phyloP scores from a whole-genome alignment of 2,888 invertebrate genomes.

The Amiota minor region DNA sequence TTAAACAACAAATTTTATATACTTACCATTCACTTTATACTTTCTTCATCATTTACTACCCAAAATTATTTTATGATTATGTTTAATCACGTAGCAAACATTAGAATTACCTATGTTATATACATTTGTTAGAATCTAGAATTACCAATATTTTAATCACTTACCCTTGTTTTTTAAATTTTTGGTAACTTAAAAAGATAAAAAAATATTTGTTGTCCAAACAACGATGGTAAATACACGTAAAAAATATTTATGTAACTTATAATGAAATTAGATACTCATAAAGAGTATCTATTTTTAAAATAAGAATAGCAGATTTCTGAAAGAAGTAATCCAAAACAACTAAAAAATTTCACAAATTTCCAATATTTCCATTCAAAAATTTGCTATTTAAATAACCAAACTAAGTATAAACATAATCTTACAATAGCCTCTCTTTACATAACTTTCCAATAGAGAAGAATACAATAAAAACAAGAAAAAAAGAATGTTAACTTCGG shows the following conservation, averaged over 20 bases:
- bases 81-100: no score
- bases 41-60: no score
- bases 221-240: conserved; percentile 66
- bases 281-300: background rate
- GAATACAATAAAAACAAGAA: conserved; percentile 44
- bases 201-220: conserved; percentile 39
- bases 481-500: no score
- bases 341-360: conserved; percentile 1
- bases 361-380: conserved; percentile 40
- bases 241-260: conserved; percentile 53
- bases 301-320: conserved; percentile 47
- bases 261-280: no score
- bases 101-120: no score
- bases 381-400: conserved; percentile 47
- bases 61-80: no score
- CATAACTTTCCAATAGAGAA: conserved; percentile 44
- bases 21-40: no score
- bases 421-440: conserved; percentile 59
- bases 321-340: conserved; percentile 42
- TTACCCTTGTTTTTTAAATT: no score
- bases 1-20: no score
- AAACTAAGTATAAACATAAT: conserved; percentile 20
- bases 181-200: conserved; percentile 60
- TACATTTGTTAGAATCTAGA: no score
- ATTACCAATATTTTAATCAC: no score